phyloP scores from a whole-genome alignment of 2,797 vertebrate genomes.

The Epinephelus coioides region DNA sequence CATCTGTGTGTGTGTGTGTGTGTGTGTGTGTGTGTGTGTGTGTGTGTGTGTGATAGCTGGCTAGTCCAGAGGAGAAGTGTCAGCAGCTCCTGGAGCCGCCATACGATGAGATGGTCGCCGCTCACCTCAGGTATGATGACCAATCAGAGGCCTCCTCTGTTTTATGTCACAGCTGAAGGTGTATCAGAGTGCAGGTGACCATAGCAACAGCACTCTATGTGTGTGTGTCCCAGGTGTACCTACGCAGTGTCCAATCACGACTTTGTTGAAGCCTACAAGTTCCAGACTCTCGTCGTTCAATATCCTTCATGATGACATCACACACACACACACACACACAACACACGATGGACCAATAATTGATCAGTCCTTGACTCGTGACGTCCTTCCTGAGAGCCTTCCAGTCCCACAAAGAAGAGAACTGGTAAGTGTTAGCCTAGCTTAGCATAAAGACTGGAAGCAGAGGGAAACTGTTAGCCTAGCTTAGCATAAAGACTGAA shows the following conservation, averaged over 20 bases:
- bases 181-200: background rate
- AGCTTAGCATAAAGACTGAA: too few relatives aligned
- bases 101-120: constrained; percentile 97
- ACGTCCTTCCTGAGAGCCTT: constrained; percentile 95
- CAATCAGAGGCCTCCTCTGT: too few relatives aligned
- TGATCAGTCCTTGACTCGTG: constrained; percentile 78
- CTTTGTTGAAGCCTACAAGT: constrained; percentile 97
- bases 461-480: too few relatives aligned
- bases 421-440: constrained; percentile 89
- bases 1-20: background rate
- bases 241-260: constrained; percentile 95
- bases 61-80: constrained; percentile 88
- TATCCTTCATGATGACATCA: constrained; percentile 89
- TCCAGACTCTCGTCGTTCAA: constrained; percentile 97
- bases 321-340: background rate
- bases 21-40: constrained; percentile 9
- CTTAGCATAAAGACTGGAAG: background rate
- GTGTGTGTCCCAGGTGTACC: constrained; percentile 89
- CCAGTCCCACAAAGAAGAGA: constrained; percentile 98
- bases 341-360: background rate
- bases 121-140: constrained; percentile 92
- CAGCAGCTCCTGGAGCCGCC: constrained; percentile 96
- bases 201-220: background rate
- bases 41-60: constrained; percentile 62
- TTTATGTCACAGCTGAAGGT: background rate